Conservation (phyloP, 1,140 invertebrate species). For the Anadara kagoshimensis region DNA sequence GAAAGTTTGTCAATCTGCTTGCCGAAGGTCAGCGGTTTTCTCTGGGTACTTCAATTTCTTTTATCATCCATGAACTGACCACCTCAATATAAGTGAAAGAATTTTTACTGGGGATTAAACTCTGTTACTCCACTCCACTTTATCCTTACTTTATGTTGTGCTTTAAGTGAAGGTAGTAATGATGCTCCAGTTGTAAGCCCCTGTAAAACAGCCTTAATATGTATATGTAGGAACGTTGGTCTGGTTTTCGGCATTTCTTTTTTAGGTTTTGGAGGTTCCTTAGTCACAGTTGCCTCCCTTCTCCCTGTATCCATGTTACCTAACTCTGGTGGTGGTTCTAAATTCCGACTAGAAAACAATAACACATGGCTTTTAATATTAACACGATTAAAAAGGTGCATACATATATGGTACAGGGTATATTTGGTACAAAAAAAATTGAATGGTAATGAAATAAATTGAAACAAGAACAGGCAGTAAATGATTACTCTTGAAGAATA, state of each 20-base stretch:
- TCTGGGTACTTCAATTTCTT: no score
- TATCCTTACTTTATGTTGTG: slow-evolving; percentile 83
- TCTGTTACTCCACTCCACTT: neutral
- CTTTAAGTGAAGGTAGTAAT: slow-evolving; percentile 93
- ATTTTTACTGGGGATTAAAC: no score
- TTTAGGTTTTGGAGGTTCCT: neutral
- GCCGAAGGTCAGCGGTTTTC: no score
- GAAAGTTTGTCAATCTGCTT: no score
- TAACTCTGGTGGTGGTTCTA: slow-evolving; percentile 23
- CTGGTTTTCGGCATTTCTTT: slow-evolving; percentile 20
- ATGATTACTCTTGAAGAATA: no score
- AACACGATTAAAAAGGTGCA: no score
- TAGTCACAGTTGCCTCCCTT: slow-evolving; percentile 12
- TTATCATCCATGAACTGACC: no score
- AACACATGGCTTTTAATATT: neutral
- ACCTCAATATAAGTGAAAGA: no score
- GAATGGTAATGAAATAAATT: no score
- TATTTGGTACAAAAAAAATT: no score
- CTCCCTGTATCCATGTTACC: slow-evolving; percentile 14
- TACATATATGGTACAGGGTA: no score
- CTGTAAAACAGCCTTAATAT: slow-evolving; percentile 76
- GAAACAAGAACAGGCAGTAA: no score
- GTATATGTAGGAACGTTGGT: slow-evolving; percentile 62
- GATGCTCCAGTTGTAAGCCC: slow-evolving; percentile 94
- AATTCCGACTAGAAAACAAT: slow-evolving; percentile 22